Percentiles rank a stretch among this genome's conserved stretches.
Evolutionary conservation across 2,888 invertebrate genomes (phyloP).

Genomic region (Metacarcinus magister): DNA sequence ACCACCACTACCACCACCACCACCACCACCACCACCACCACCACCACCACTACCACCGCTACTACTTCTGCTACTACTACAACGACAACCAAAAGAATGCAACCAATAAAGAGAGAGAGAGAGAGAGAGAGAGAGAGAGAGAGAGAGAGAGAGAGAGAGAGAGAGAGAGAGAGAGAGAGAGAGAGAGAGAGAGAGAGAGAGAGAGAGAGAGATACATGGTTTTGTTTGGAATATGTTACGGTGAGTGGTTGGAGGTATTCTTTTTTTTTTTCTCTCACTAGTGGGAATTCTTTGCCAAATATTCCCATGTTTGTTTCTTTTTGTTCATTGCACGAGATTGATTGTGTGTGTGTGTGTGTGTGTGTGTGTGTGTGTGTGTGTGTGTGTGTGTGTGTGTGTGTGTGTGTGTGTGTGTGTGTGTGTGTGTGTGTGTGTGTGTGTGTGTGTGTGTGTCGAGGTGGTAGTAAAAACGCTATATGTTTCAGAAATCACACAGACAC

Average conservation of each 20-base stretch:
- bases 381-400: constrained; percentile 62
- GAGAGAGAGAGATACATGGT: constrained; percentile 39
- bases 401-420: constrained; percentile 60
- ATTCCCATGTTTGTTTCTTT: background rate
- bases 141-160: constrained; percentile 49
- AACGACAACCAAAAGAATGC: background rate
- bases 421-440: constrained; percentile 30
- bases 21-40: too few relatives aligned
- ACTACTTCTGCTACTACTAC: too few relatives aligned
- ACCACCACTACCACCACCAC: too few relatives aligned
- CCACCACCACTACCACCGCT: too few relatives aligned
- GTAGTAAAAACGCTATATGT: background rate
- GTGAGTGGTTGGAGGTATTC: background rate
- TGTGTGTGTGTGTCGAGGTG: constrained; percentile 57
- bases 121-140: background rate
- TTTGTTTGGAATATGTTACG: background rate
- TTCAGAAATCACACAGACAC: background rate
- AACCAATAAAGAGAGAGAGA: background rate
- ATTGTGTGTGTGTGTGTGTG: constrained; percentile 49
- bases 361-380: constrained; percentile 53
- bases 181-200: constrained; percentile 60
- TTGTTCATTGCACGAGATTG: constrained; percentile 14
- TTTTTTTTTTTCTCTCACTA: background rate
- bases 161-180: background rate
- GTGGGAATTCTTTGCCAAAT: background rate